Base-by-base conservation (phyloP, 2,113 vertebrate species). In the Neopipo cinnamomea region DNA sequence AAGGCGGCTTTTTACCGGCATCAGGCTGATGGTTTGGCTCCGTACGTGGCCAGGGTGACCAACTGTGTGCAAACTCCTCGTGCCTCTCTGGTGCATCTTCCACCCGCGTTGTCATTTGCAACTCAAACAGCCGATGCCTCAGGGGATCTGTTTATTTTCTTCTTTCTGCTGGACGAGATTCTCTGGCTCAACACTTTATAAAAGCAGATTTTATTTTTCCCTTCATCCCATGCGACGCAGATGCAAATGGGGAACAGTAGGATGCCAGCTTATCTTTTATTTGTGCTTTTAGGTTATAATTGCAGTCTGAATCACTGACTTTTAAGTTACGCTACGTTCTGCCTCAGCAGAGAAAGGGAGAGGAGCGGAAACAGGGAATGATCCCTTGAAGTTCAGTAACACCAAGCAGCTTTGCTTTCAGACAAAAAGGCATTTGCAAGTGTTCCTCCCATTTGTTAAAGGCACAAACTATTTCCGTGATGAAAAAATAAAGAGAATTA, bases 401-500 rank as follows among this genome's bases (percentile, higher is more conserved):
- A 74, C 91, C 88, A 79, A 91, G 91, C 85, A 92, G 94, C 93
- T 96, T 91, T 93, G 85, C 92, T 92, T 93, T 93, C 85, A 96
- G 84, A 95, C 75, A 94, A 93, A 95, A 95, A 96, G 66, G 71
- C 93, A 42, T 91, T 94, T 95, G 93, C 89, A 93, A 96, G 79
- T 73, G 79, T 89, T 94, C 89, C 94, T 92, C 89, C 89, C n/a
- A 5, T 94, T 76, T 50, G 56, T 93, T 92, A 89, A 83, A 94
- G 94, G 84, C 91, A 92, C 90, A 96, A 97, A 90, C 89, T 91
- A 85, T 93, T 93, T 95, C 91, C 80, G 14, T 46, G 94, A 75
- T 91, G 91, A 95, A 97, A 95, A 87, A 96, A 91, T 93, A 84
- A 92, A 92, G 86, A 53, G 80, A 92, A 59, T 95, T 96, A 97